Base-by-base conservation (phyloP, 2,888 invertebrate genomes). In the Diadegma fenestrale region DNA sequence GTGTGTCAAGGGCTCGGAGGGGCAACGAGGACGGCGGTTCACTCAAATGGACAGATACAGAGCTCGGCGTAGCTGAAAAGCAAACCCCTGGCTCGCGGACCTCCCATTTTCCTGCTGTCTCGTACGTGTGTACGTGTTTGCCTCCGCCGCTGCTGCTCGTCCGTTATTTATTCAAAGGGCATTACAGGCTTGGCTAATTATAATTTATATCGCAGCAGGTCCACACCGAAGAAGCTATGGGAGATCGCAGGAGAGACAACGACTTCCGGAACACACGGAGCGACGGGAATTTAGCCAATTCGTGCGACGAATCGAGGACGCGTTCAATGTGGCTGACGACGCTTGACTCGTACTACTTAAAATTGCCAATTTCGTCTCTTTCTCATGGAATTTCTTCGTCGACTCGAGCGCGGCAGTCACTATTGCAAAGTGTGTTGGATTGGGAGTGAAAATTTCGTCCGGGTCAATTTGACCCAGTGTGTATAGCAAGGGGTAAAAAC, bases 181-280 rank as follows among this genome's bases (percentile, higher is more conserved):
- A 93, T 92, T 93, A 92, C 92, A 90, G 91, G 90, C 90, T 89
- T 88, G 87, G 88, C 91, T 92, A 92, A 93, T 93, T 93, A 93
- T 92, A 93, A 93, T 93, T 93, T 92, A 92, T 92, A 92, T 91
- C 90, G 89, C 91, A 19, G 48, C 91, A 19, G 48, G 61, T 0
- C 41, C 30, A 63, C 45, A 63, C 6, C 14, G 58, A 58, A 58
- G 63, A 71, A 68, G 90, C 90, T 90, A 90, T 90, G 89, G 6
- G 33, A 89, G 90, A 89, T 91, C 90, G 90, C n/a, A n/a, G 90
- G 89, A 30, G 72, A 63, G 64, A 19, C 41, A 73, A 22, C 43
- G 22, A 61, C 26, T 30, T 37, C 8, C 37, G 37, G 64, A 41
- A 6, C 68, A 58, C 3, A 2, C 7, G 41, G 19, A 75, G 8